Base-by-base conservation (phyloP, 2,797 vertebrate genomes). In the Sebastes flavidus region DNA sequence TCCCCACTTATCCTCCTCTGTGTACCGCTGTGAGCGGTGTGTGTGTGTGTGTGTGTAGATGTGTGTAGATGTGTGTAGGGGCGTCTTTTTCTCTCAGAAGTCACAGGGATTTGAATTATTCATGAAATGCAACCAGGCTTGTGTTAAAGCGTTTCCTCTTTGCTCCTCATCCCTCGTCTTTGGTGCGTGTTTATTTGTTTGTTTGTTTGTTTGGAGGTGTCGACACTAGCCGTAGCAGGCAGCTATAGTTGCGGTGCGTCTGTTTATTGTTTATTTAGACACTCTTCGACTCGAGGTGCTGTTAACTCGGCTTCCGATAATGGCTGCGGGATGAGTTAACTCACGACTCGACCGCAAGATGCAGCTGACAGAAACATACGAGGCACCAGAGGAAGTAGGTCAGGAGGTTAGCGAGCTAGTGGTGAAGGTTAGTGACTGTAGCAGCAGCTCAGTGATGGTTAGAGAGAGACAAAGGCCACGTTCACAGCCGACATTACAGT, bases 61-160 rank as follows among this genome's bases (percentile, higher is more conserved):
- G 38, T 29, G 42, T 49, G 42, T 7, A 16, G 38, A 46, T 46
- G 29, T 52, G 30, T 52, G 56, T 36, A 66, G 32, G 63, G 68
- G 63, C 3, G 18, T 70, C 54, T 67, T 69, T 78, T 59, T 62
- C 73, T 83, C 73, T 81, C 67, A 85, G 72, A 88, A 88, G 69
- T 84, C 83, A 80, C 42, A 74, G 82, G 77, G 36, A 73, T 77
- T 62, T 91, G 77, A 92, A 92, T 93, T 84, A 94, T 93, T 91
- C 86, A 94, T 90, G 55, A 83, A 87, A 80, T 46, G 72, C 84
- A 89, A 86, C 85, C 77, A 84, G 42, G 83, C 84, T 84, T 73
- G 73, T 74, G 79, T 83, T 81, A 77, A 86, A 82, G 70, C 52
- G 18, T 83, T 84, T 88, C 77, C 77, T 78, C 81, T 83, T 54